Percentiles rank a stretch among this genome's conserved stretches.
Evolutionary conservation across 2,113 vertebrate genomes (phyloP).

Genomic region (Phalacrocorax carbo): DNA sequence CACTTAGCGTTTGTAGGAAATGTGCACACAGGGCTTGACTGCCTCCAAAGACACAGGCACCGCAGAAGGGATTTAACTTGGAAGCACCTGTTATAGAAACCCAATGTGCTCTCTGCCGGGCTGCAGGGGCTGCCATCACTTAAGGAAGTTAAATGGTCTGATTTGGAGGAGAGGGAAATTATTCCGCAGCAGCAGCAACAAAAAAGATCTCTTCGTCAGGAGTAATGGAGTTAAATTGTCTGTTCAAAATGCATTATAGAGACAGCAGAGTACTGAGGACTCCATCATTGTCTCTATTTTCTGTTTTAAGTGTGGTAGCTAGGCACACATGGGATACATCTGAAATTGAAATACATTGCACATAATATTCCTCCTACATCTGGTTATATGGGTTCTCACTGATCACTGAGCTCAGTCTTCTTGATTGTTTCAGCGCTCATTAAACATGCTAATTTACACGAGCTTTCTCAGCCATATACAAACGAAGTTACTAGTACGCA

Average conservation of each 20-base stretch:
- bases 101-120: background rate
- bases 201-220: background rate
- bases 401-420: background rate
- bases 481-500: background rate
- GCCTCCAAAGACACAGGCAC: background rate
- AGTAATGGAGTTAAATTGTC: background rate
- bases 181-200: background rate
- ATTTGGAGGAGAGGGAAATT: background rate
- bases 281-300: background rate
- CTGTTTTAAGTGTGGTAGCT: background rate
- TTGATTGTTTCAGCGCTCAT: conserved; percentile 18
- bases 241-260: background rate
- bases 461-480: conserved; percentile 1
- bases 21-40: background rate
- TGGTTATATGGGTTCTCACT: background rate
- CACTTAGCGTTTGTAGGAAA: background rate
- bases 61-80: background rate
- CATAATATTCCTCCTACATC: background rate
- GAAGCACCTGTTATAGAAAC: background rate
- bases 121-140: background rate
- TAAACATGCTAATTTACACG: background rate
- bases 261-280: background rate
- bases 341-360: background rate
- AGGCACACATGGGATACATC: background rate
- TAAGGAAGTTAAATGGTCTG: background rate